Evolutionary conservation across 2,797 vertebrate genomes (phyloP).

Genomic region (Petrocephalus schoutedeni): DNA sequence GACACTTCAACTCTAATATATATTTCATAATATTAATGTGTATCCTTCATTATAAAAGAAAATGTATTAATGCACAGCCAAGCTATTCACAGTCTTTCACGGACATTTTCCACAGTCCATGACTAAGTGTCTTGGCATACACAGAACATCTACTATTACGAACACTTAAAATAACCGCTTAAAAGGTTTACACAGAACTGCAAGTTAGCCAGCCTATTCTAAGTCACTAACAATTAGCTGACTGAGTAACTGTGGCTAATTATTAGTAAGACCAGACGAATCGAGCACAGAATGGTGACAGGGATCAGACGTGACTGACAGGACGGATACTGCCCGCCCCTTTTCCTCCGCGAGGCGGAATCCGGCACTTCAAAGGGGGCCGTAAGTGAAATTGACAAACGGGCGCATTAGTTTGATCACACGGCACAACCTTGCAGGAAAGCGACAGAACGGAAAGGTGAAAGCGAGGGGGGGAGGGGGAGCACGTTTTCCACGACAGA

Average conservation of each 20-base stretch:
- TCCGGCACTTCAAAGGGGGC: conserved; percentile 45
- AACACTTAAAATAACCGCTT: not conserved
- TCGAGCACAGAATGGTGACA: not conserved
- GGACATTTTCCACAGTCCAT: not conserved
- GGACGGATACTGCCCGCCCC: conserved; percentile 35
- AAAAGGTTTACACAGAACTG: not conserved
- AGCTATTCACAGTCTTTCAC: not conserved
- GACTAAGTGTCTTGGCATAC: not conserved
- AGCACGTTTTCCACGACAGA: conserved; percentile 36
- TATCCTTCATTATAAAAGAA: not conserved
- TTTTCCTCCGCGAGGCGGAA: conserved; percentile 38
- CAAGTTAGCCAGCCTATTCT: not conserved
- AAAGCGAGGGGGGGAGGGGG: conserved; percentile 15
- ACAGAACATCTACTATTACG: not conserved
- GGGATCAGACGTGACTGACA: conserved; percentile 35
- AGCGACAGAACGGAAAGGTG: conserved; percentile 36
- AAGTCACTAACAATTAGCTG: not conserved
- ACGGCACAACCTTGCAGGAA: conserved; percentile 32
- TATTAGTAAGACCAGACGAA: not conserved
- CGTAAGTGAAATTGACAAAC: conserved; percentile 51
- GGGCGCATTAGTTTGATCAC: conserved; percentile 46
- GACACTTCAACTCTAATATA: not conserved
- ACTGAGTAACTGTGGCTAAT: not conserved
- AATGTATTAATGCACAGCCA: not conserved
- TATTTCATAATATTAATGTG: not conserved